Percentiles rank a stretch among this genome's conserved stretches.
phyloP scores from a whole-genome alignment of 2,113 vertebrate species.

The Edolisoma coerulescens region DNA sequence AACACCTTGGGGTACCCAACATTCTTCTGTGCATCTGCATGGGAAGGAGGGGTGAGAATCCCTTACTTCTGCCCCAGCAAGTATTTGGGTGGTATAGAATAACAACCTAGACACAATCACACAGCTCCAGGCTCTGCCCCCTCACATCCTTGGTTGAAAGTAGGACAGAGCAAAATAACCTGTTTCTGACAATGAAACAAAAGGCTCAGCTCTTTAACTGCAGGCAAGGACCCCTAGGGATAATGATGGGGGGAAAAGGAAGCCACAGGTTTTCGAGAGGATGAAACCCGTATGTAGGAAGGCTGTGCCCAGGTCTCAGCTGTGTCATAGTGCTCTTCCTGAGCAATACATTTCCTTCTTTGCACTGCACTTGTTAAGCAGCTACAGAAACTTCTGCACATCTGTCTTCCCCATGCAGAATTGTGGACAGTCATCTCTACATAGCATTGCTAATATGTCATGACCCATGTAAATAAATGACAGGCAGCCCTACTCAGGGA shows the following conservation, averaged over 20 bases:
- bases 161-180: not conserved
- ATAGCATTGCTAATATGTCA: not conserved
- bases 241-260: not conserved
- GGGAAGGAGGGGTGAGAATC: not conserved
- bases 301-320: not conserved
- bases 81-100: not conserved
- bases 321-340: accelerated
- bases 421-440: not conserved
- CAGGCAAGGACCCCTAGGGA: not conserved
- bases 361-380: not conserved
- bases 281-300: not conserved
- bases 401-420: not conserved
- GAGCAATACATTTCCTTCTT: not conserved
- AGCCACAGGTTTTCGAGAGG: not conserved
- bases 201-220: not conserved
- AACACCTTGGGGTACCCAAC: not conserved
- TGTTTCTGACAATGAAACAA: not conserved
- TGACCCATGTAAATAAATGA: not conserved
- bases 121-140: accelerated
- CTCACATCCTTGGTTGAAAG: not conserved
- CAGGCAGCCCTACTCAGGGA: not conserved
- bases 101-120: not conserved
- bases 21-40: not conserved
- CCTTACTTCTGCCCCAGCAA: not conserved
- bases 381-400: not conserved